Evolutionary conservation across 2,113 vertebrate species (phyloP).

Genomic region (Erythrocebus patas): DNA sequence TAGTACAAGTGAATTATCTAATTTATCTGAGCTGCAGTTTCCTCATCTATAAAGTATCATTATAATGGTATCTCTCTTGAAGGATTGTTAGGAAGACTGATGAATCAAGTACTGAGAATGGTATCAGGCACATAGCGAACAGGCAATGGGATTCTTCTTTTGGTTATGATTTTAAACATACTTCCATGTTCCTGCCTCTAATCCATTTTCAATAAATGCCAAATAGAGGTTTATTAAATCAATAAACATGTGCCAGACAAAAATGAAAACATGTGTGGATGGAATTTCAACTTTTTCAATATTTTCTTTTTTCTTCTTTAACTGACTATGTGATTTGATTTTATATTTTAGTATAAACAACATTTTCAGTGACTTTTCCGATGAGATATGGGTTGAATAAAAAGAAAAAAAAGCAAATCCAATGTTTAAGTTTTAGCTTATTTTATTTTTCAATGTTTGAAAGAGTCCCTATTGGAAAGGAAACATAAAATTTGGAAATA

Average conservation of each 20-base stretch:
- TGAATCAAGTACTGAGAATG: not conserved
- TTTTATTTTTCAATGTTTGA: not conserved
- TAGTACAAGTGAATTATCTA: not conserved
- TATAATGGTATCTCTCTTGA: not conserved
- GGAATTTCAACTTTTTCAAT: not conserved
- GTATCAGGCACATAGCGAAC: not conserved
- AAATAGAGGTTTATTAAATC: not conserved
- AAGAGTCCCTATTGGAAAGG: not conserved
- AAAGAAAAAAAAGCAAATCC: not conserved
- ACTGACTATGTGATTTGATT: not conserved
- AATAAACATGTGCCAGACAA: not conserved
- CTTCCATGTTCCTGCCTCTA: not conserved
- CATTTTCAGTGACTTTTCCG: not conserved
- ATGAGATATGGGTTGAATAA: not conserved
- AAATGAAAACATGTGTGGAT: not conserved
- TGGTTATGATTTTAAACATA: not conserved
- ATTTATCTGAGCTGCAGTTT: not conserved
- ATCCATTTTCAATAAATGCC: not conserved
- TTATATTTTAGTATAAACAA: not conserved
- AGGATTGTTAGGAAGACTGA: not conserved
- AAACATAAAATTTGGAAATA: not conserved
- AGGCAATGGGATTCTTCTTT: not conserved
- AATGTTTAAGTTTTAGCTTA: not conserved
- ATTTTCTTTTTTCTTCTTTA: not conserved
- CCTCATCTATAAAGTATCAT: not conserved